Conservation (phyloP, 2,888 invertebrate species). For the Metacarcinus magister region DNA sequence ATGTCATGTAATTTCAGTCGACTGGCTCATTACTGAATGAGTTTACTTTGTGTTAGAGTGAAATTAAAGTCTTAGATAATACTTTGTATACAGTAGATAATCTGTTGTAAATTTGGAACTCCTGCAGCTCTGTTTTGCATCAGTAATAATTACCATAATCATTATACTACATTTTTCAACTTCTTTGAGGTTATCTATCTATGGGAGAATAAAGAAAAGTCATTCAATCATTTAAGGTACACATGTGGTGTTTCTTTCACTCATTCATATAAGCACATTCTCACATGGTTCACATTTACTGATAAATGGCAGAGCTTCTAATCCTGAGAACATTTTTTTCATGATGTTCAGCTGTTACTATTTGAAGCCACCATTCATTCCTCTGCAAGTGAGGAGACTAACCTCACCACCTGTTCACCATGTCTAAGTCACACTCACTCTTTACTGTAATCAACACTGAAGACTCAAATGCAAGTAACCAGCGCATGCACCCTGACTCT, state of each 20-base stretch:
- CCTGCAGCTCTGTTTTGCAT: constrained; percentile 6
- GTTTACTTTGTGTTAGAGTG: too few relatives aligned
- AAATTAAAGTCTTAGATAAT: too few relatives aligned
- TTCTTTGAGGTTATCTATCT: not conserved
- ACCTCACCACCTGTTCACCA: constrained; percentile 45
- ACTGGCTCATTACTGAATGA: too few relatives aligned
- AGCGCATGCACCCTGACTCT: not conserved
- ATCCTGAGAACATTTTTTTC: not conserved
- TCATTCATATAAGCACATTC: not conserved
- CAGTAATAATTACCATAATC: constrained; percentile 7
- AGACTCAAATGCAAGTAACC: constrained; percentile 38
- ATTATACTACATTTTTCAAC: not conserved
- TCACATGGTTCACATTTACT: not conserved
- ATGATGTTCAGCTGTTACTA: not conserved
- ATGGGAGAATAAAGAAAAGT: not conserved
- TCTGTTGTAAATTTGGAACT: not conserved
- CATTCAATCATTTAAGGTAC: not conserved
- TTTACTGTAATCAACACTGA: constrained; percentile 27
- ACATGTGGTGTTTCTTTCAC: not conserved
- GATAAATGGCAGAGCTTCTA: not conserved
- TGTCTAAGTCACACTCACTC: not conserved
- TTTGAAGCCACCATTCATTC: constrained; percentile 8
- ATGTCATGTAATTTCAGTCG: too few relatives aligned
- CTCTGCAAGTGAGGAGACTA: constrained; percentile 34
- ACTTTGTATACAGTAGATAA: too few relatives aligned